Evolutionary conservation across 64 coral and sea anemone species (phyloP).

Genomic region (Montipora cactus): DNA sequence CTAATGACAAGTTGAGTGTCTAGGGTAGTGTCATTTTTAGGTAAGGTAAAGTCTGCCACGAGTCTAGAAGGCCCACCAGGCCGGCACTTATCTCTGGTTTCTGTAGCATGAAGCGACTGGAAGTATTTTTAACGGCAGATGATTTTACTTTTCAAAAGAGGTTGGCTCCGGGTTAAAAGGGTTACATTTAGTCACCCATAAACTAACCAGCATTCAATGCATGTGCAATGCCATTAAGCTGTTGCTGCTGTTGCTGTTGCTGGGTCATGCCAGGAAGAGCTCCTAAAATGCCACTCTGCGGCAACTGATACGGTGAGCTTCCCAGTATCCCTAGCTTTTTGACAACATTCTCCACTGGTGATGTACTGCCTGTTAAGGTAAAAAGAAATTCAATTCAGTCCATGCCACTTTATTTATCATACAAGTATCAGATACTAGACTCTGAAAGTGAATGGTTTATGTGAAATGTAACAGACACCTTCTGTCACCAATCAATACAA

Average conservation of each 20-base stretch:
- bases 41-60: too few species aligned
- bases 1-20: too few species aligned
- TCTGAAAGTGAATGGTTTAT: too few species aligned
- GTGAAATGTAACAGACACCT: constrained; percentile 4
- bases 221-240: constrained; percentile 69
- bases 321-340: constrained; percentile 84
- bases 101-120: too few species aligned
- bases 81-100: too few species aligned
- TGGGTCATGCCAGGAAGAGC: constrained; percentile 82
- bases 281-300: constrained; percentile 79
- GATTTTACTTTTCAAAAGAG: background rate
- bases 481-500: constrained; percentile 12
- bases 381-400: background rate
- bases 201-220: constrained; percentile 79
- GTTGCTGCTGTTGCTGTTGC: constrained; percentile 60
- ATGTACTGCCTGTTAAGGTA: constrained; percentile 45
- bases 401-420: background rate
- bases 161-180: too few species aligned
- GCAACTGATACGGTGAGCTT: constrained; percentile 81
- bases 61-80: too few species aligned
- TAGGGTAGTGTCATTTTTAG: too few species aligned
- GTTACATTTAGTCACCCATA: background rate
- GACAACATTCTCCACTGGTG: constrained; percentile 77
- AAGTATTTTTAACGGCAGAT: too few species aligned
- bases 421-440: too few species aligned